Conservation (phyloP, 2,113 vertebrate genomes). For the Brachyhypopomus gauderio region DNA sequence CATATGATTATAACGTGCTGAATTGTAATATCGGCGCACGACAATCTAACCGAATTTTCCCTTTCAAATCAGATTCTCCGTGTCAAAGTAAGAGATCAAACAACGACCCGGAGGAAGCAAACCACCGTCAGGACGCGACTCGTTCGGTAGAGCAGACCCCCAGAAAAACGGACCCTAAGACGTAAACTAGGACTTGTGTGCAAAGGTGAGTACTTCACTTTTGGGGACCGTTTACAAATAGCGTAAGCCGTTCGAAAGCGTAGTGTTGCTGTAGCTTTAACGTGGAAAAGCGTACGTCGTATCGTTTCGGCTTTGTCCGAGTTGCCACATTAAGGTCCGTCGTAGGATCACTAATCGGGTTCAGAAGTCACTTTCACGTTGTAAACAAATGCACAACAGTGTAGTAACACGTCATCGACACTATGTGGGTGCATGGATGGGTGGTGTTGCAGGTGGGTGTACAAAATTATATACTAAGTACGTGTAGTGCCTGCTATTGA, state of each 20-base stretch:
- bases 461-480: slow-evolving; percentile 6
- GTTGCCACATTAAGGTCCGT: not conserved
- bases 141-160: slow-evolving; percentile 79
- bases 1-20: not conserved
- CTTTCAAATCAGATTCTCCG: slow-evolving; percentile 41
- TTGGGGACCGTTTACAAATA: not conserved
- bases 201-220: slow-evolving; percentile 49
- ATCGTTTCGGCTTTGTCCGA: not conserved
- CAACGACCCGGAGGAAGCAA: slow-evolving; percentile 74
- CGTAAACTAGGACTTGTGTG: slow-evolving; percentile 74
- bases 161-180: slow-evolving; percentile 75
- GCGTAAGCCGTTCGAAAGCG: not conserved
- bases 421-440: slow-evolving; percentile 22
- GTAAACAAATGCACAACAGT: slow-evolving; percentile 54
- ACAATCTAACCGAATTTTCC: slow-evolving; percentile 33
- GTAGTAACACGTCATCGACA: slow-evolving; percentile 62
- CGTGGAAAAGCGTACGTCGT: no score
- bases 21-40: slow-evolving; percentile 8
- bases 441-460: not conserved
- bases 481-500: not conserved
- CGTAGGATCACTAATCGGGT: not conserved
- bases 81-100: slow-evolving; percentile 81
- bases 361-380: slow-evolving; percentile 31
- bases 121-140: slow-evolving; percentile 67
- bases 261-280: no score